Evolutionary conservation across 1,140 invertebrate genomes (phyloP).

Genomic region (Drosophila pseudoananassae): DNA sequence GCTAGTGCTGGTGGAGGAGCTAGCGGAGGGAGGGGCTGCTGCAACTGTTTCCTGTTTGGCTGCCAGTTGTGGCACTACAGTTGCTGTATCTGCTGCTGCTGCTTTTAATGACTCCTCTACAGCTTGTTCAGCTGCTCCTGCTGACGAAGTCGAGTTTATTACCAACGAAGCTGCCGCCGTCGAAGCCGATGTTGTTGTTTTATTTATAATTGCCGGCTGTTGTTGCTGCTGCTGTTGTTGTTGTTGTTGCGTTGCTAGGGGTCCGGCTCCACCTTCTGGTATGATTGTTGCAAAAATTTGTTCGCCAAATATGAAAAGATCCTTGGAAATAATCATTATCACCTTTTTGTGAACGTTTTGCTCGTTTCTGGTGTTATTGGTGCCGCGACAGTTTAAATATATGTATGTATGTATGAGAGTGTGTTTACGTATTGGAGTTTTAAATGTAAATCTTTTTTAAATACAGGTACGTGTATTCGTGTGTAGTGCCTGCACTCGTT

Average conservation of each 20-base stretch:
- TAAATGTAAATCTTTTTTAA: conserved; percentile 60
- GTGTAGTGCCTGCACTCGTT: conserved; percentile 30
- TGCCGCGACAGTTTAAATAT: conserved; percentile 21
- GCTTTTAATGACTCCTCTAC: conserved; percentile 77
- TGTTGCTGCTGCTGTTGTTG: conserved; percentile 45
- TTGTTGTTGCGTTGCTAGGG: conserved; percentile 53
- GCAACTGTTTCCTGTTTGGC: conserved; percentile 81
- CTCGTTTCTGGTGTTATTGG: conserved; percentile 25
- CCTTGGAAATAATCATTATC: conserved; percentile 84
- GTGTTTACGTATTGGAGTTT: conserved; percentile 20
- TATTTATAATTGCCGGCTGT: conserved; percentile 53
- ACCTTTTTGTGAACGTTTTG: conserved; percentile 71
- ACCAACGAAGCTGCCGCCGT: conserved; percentile 47
- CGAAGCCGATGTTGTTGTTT: conserved; percentile 31
- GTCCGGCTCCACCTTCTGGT: conserved; percentile 76
- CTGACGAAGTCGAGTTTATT: conserved; percentile 51
- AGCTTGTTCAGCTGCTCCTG: conserved; percentile 79
- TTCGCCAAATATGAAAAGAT: conserved; percentile 84
- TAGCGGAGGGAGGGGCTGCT: conserved; percentile 36
- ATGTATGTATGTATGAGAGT: conserved; percentile 16
- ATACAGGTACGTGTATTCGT: conserved; percentile 14
- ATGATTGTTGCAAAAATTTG: conserved; percentile 84
- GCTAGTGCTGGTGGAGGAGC: background rate
- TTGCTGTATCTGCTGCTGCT: conserved; percentile 21
- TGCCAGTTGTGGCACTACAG: conserved; percentile 22